A percentile compares a stretch with the other conserved stretches of the same genome.
Conservation (phyloP, 2,888 invertebrate species). For the Melanotus villosus region DNA sequence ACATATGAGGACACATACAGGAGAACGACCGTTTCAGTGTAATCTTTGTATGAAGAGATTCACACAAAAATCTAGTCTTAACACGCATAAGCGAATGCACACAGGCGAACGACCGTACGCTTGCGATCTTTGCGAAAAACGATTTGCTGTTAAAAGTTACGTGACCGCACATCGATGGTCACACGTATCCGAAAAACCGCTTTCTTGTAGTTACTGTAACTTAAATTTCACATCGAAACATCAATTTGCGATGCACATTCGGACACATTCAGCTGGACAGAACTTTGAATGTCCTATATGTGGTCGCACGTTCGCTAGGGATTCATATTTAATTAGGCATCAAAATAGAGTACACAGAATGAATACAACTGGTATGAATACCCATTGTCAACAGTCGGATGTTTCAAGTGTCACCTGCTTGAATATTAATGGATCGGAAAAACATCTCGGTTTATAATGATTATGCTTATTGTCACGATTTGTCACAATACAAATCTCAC, state of each 20-base stretch:
- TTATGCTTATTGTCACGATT: too few relatives aligned
- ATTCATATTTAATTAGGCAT: conserved; percentile 85
- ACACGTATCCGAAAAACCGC: conserved; percentile 82
- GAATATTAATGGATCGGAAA: too few relatives aligned
- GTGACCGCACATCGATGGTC: conserved; percentile 87
- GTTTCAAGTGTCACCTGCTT: neutral
- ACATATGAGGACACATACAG: conserved; percentile 86
- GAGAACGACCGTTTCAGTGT: conserved; percentile 82
- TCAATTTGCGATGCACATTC: conserved; percentile 83
- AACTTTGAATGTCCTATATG: conserved; percentile 83
- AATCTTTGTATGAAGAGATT: conserved; percentile 83
- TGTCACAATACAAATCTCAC: too few relatives aligned
- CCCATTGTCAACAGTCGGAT: conserved; percentile 3
- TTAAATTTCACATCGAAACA: conserved; percentile 81
- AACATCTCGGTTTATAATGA: too few relatives aligned
- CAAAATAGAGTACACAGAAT: conserved; percentile 81
- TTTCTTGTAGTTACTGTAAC: conserved; percentile 81
- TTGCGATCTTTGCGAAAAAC: conserved; percentile 85
- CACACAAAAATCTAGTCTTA: conserved; percentile 86
- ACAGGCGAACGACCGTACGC: conserved; percentile 85
- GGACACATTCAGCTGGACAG: conserved; percentile 79
- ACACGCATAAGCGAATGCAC: conserved; percentile 86
- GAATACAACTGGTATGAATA: neutral
- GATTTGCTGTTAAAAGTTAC: conserved; percentile 86
- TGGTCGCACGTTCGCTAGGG: conserved; percentile 81